phyloP scores from a whole-genome alignment of 1,140 invertebrate species.

The Cydia amplana region DNA sequence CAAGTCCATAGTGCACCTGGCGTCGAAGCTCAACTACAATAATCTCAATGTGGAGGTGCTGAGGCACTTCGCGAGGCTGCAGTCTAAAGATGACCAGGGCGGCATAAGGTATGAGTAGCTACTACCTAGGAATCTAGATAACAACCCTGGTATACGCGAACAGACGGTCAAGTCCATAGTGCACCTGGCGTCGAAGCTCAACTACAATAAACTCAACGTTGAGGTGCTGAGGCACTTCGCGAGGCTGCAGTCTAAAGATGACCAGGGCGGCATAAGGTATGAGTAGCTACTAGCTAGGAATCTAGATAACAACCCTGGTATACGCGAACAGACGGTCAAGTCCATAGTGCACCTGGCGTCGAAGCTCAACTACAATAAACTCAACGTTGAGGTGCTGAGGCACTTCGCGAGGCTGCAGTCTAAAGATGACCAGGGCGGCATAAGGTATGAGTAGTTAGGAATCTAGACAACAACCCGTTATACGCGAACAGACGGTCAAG shows the following conservation, averaged over 20 bases:
- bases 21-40: conserved; percentile 98
- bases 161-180: conserved; percentile 99
- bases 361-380: conserved; percentile 98
- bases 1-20: conserved; percentile 96
- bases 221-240: conserved; percentile 98
- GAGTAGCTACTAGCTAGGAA: neutral
- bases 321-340: conserved; percentile 98
- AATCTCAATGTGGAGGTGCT: conserved; percentile 98
- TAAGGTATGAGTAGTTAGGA: conserved; percentile 41
- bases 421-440: conserved; percentile 93
- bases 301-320: conserved; percentile 93
- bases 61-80: conserved; percentile 96
- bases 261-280: conserved; percentile 87
- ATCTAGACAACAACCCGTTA: conserved; percentile 82
- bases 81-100: conserved; percentile 96
- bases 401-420: conserved; percentile 97
- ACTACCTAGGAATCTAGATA: conserved; percentile 80
- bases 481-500: conserved; percentile 98
- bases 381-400: conserved; percentile 97
- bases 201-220: conserved; percentile 98
- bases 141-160: conserved; percentile 97
- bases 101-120: conserved; percentile 80
- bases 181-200: conserved; percentile 96
- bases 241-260: conserved; percentile 95
- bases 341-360: conserved; percentile 96